phyloP scores from a whole-genome alignment of 2,888 invertebrate species.

The Beris chalybata region DNA sequence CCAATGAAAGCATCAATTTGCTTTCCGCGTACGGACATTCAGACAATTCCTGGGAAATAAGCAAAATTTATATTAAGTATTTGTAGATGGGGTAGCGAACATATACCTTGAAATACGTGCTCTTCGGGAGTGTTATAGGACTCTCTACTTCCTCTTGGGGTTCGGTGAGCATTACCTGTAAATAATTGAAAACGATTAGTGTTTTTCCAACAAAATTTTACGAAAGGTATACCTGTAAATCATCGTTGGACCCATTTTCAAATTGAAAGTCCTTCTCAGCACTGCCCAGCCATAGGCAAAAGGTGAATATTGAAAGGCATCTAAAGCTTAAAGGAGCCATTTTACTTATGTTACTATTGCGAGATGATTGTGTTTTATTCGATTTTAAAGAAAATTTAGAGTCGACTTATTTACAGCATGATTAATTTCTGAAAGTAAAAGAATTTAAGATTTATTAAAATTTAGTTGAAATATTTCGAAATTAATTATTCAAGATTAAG shows the following conservation, averaged over 20 bases:
- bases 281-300: slow-evolving; percentile 26
- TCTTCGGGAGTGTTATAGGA: slow-evolving; percentile 32
- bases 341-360: neutral
- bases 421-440: slow-evolving; percentile 10
- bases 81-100: neutral
- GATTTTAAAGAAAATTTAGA: neutral
- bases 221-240: slow-evolving; percentile 48
- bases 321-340: slow-evolving; percentile 29
- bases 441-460: neutral
- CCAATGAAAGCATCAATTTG: slow-evolving; percentile 53
- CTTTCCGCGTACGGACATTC: slow-evolving; percentile 50
- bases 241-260: slow-evolving; percentile 45
- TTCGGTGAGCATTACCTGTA: slow-evolving; percentile 35
- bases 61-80: neutral
- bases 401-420: slow-evolving; percentile 23
- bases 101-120: slow-evolving; percentile 35
- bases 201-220: slow-evolving; percentile 16
- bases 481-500: no score
- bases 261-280: slow-evolving; percentile 53
- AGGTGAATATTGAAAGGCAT: slow-evolving; percentile 33
- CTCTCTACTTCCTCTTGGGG: slow-evolving; percentile 34
- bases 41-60: slow-evolving; percentile 40
- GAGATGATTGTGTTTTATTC: neutral
- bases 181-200: slow-evolving; percentile 1
- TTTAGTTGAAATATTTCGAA: no score